Percentiles rank a stretch among this genome's conserved stretches.
Evolutionary conservation across 2,113 vertebrate species (phyloP).

Genomic region (Phyllostomus hastatus): DNA sequence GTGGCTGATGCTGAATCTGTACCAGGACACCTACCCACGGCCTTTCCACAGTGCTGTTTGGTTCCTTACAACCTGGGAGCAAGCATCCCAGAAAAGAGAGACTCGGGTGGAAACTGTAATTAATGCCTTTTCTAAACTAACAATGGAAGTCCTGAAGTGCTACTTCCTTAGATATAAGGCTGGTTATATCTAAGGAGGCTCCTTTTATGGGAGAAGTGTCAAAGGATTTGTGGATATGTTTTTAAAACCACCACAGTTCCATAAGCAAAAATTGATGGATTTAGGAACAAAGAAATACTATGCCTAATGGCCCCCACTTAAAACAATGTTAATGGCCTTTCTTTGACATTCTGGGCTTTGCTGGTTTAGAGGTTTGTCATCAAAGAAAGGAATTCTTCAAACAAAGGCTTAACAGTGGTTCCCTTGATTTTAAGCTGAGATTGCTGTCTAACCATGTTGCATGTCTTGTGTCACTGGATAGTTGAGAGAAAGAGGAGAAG

Average conservation of each 20-base stretch:
- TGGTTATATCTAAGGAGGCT: not conserved
- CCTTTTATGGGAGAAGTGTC: not conserved
- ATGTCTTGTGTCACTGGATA: not conserved
- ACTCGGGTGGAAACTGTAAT: not conserved
- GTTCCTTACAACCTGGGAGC: not conserved
- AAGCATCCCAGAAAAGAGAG: not conserved
- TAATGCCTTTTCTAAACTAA: not conserved
- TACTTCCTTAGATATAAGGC: not conserved
- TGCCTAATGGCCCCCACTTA: not conserved
- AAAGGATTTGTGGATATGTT: not conserved
- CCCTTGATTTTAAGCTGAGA: not conserved
- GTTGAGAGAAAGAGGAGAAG: not conserved
- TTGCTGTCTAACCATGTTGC: not conserved
- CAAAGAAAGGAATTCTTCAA: not conserved
- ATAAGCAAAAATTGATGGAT: not conserved
- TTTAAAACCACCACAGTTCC: not conserved
- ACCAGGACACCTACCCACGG: not conserved
- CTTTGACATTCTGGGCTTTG: not conserved
- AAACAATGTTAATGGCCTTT: not conserved
- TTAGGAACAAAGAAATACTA: not conserved
- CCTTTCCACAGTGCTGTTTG: not conserved
- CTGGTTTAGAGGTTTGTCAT: not conserved
- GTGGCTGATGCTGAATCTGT: not conserved
- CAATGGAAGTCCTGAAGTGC: not conserved
- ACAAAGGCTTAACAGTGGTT: not conserved